A percentile compares a stretch with the other conserved stretches of the same genome.
Evolutionary conservation across 1,140 invertebrate species (phyloP).

Genomic region (Drosophila ogumai): DNA sequence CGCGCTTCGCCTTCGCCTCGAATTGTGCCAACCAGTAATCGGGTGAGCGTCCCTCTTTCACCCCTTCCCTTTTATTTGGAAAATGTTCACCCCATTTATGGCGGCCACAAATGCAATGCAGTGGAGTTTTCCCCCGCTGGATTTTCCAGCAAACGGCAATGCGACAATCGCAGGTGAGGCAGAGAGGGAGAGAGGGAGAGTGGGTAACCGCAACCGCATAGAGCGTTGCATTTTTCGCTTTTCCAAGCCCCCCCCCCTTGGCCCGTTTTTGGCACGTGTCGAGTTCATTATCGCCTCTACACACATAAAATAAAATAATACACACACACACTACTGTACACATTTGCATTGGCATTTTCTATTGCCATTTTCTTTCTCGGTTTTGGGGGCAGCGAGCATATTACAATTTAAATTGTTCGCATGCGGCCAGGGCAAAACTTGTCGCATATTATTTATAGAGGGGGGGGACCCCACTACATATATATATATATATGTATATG

Average conservation of each 20-base stretch:
- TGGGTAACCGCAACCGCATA: constrained; percentile 39
- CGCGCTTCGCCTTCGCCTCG: constrained; percentile 52
- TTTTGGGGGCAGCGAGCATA: constrained; percentile 48
- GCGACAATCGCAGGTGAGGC: constrained; percentile 37
- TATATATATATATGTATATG: not conserved
- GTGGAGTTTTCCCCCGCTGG: constrained; percentile 25
- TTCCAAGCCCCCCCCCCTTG: not conserved
- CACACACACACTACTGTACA: constrained; percentile 1
- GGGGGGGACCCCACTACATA: no score
- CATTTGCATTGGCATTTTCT: constrained; percentile 65
- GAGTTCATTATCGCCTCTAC: constrained; percentile 78
- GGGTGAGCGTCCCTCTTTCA: not conserved
- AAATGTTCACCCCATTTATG: constrained; percentile 49
- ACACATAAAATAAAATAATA: constrained; percentile 32
- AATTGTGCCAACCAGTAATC: constrained; percentile 58
- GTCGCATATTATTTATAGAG: constrained; percentile 77
- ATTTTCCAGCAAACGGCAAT: constrained; percentile 36
- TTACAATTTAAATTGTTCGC: constrained; percentile 79
- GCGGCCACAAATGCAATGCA: constrained; percentile 74
- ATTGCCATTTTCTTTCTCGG: constrained; percentile 56
- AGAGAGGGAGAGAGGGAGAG: not conserved
- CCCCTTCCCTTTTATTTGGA: not conserved
- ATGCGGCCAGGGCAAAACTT: constrained; percentile 61
- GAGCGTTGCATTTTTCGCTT: constrained; percentile 41
- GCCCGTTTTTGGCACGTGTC: constrained; percentile 41